Conservation (phyloP, 2,797 vertebrate genomes). For the Onychomys arenicola region DNA sequence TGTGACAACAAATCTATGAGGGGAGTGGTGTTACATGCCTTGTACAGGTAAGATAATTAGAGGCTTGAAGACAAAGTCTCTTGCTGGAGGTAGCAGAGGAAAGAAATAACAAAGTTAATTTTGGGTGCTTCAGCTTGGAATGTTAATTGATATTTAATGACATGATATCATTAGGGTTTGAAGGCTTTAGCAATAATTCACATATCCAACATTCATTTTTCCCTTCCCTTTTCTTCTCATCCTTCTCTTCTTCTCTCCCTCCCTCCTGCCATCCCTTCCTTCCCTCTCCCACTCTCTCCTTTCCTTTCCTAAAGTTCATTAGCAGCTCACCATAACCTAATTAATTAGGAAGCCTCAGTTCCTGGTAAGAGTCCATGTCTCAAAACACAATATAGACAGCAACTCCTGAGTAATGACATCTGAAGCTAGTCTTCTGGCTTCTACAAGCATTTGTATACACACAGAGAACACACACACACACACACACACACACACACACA, state of each 20-base stretch:
- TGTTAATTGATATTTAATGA: conserved; percentile 20
- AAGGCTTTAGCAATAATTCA: conserved; percentile 19
- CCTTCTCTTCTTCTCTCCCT: not conserved
- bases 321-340: no score
- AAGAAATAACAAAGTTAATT: conserved; percentile 35
- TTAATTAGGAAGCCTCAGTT: not conserved
- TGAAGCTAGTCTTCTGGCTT: not conserved
- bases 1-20: not conserved
- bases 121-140: not conserved
- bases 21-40: not conserved
- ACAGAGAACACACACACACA: no score
- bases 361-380: not conserved
- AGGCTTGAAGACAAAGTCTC: not conserved
- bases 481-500: not conserved
- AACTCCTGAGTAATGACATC: not conserved
- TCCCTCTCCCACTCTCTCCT: not conserved
- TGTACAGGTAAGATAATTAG: not conserved
- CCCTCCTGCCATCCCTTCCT: not conserved
- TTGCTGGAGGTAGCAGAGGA: conserved; percentile 34
- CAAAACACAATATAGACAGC: not conserved
- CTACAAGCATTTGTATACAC: not conserved
- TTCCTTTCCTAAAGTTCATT: not conserved
- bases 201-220: not conserved
- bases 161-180: not conserved
- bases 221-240: no score